Evolutionary conservation across 2,113 vertebrate genomes (phyloP).

Genomic region (Entelurus aequoreus): DNA sequence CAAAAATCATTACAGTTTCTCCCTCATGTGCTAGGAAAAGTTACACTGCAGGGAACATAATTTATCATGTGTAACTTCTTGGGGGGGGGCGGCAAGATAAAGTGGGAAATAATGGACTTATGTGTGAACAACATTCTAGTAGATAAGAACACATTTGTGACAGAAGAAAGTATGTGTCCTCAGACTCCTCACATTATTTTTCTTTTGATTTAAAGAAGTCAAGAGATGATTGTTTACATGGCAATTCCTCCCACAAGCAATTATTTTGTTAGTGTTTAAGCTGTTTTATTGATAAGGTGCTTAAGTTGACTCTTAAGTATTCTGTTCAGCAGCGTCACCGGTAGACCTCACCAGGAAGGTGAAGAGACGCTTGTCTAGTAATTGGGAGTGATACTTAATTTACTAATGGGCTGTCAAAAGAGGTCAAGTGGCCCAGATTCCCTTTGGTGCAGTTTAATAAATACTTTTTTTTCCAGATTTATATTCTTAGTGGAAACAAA

Average conservation of each 20-base stretch:
- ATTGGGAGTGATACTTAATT: slow-evolving; percentile 60
- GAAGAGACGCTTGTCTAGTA: slow-evolving; percentile 56
- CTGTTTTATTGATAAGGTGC: slow-evolving; percentile 30
- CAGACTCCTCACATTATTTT: not conserved
- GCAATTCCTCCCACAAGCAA: slow-evolving; percentile 20
- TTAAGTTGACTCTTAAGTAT: slow-evolving; percentile 34
- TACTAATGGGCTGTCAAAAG: slow-evolving; percentile 47
- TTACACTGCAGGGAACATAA: slow-evolving; percentile 17
- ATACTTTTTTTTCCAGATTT: slow-evolving; percentile 14
- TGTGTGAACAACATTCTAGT: slow-evolving; percentile 16
- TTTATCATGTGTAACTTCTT: slow-evolving; percentile 23
- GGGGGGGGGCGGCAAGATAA: not conserved
- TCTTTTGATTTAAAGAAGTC: slow-evolving; percentile 25
- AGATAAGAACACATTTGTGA: slow-evolving; percentile 9
- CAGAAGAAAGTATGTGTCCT: not conserved
- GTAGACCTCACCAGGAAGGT: slow-evolving; percentile 38
- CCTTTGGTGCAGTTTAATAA: slow-evolving; percentile 21
- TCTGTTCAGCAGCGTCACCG: slow-evolving; percentile 21
- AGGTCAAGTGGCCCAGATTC: slow-evolving; percentile 44
- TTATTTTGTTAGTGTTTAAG: slow-evolving; percentile 10
- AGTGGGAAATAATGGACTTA: slow-evolving; percentile 18
- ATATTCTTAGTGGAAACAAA: slow-evolving; percentile 14
- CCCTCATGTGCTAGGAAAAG: slow-evolving; percentile 14
- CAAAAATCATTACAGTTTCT: slow-evolving; percentile 8
- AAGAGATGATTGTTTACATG: slow-evolving; percentile 19